Base-by-base conservation (phyloP, 2,113 vertebrate genomes). In the Halcyon malimbica region DNA sequence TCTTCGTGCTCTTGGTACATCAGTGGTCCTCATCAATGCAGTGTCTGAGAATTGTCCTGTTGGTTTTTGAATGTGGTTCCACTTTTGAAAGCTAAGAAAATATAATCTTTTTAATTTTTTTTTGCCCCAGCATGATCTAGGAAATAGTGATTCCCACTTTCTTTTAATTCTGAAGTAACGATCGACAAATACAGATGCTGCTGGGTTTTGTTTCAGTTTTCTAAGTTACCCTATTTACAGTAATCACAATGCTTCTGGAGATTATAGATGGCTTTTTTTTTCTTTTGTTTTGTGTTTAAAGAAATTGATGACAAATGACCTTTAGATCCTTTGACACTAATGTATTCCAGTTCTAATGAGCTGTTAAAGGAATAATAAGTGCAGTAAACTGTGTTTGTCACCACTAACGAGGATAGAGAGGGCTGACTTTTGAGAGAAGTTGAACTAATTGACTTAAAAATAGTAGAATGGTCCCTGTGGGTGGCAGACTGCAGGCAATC, bases 401-500 rank as follows among this genome's bases (percentile, higher is more conserved):
- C 81, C 53, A 21, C 87, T 97, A 97, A 95, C 53, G 23, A 97
- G 94, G 92, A 60, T 84, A 62, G 44, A 90, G 77, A 95, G 67
- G 42, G 62, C 78, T 84, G 50, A 80, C 74, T 96, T 95, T 77
- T 57, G 59, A 91, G 74, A 91, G 87, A 83, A 96, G 68, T 74
- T 95, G 33, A 95, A 89, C 53, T 97, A 97, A 98, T 96, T 96
- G 93, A 89, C 73, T 97, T 94, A 90, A 98, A 97, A 97, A 93
- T 84, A 95, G 74, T 96, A 81, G 79, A 95, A 90, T 29, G 88
- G 73, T 83, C 96, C 77, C 74, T 96, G 86, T 89, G 87, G 67
- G 65, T 96, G 62, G 50, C 69, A 94, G 31, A 63, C 95, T 95
- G 21, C 88, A 93, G 79, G 96, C 90, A 77, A 62, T 87, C 24